Conservation (phyloP, 2,113 vertebrate genomes). For the Perca schrenkii region DNA sequence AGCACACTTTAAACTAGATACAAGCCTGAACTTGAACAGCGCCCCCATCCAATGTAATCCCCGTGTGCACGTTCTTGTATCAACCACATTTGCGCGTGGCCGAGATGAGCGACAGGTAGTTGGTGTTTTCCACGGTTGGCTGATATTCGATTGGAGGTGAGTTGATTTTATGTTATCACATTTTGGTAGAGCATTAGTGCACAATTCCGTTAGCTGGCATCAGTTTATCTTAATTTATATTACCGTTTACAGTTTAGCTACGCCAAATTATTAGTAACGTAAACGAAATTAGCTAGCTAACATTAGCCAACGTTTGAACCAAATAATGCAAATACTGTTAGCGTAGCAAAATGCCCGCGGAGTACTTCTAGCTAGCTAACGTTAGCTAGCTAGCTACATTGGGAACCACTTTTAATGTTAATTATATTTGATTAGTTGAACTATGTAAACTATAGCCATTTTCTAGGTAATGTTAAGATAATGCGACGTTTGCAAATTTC, state of each 20-base stretch:
- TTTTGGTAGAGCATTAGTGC: not conserved
- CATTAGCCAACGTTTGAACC: not conserved
- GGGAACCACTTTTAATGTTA: not conserved
- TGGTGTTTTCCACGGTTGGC: too few relatives aligned
- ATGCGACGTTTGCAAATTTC: not conserved
- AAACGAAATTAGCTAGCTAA: not conserved
- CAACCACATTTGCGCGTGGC: not conserved
- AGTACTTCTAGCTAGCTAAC: not conserved
- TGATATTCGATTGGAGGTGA: not conserved
- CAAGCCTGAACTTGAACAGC: not conserved
- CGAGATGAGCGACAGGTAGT: rapidly evolving
- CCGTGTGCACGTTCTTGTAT: not conserved
- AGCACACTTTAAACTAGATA: too few relatives aligned
- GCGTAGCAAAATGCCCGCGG: not conserved
- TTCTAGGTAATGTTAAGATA: too few relatives aligned
- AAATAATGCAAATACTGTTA: too few relatives aligned
- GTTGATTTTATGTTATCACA: not conserved
- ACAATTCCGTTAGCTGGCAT: rapidly evolving
- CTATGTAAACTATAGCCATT: not conserved
- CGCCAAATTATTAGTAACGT: too few relatives aligned
- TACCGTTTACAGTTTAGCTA: too few relatives aligned
- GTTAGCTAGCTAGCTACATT: not conserved
- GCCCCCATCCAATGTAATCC: too few relatives aligned
- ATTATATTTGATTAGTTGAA: not conserved
- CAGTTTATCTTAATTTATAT: too few relatives aligned